Evolutionary conservation across 2,797 vertebrate genomes (phyloP), one percentile per base, ranked within the genome.

Genomic region (Leptodactylus fallax): DNA sequence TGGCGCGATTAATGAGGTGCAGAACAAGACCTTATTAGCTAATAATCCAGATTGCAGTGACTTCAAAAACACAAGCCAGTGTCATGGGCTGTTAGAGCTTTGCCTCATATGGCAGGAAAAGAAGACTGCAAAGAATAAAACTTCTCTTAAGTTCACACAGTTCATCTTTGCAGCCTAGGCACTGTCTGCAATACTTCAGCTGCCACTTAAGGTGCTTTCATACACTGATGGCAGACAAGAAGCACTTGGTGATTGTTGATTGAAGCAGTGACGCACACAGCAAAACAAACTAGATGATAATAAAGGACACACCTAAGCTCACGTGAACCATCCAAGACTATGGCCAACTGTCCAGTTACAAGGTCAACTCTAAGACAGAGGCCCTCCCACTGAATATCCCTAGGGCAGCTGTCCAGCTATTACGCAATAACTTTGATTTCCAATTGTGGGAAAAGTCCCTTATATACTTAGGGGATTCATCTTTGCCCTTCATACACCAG

Each of bases 31-130:
- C 79, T 25, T 81, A 80, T 63, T 72, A 51, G 47, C 36, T 76
- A 61, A 80, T 81, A 77, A 82, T 83, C 55, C 60, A 23, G 60
- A 56, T 47, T 49, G 36, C 65, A 60, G 25, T 51, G 58, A 85
- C 67, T 76, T 76, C 55, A 47, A 85, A 83, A 51, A 74, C 36
- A 78, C 58, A 78, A 77, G 80, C 11, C 25, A 17, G 25, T 79
- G 25, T 60, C 78, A 36, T 36, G 55, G 55, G 8, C 23, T 60
- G 55, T 10, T 7, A 36, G 55, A 36, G 53, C 78, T 27, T 79
- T 58, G 53, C 53, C 77, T 79, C 77, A 58, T 36, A 56, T 79
- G 53, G 53, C 23, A 36, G 47, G 10, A 49, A 17, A 45, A 45
- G 12, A 76, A n/a, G 36, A 45, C 69, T 49, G 45, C 19, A 74